Base-by-base conservation (phyloP, 1,140 invertebrate genomes). In the Camponotus pennsylvanicus region DNA sequence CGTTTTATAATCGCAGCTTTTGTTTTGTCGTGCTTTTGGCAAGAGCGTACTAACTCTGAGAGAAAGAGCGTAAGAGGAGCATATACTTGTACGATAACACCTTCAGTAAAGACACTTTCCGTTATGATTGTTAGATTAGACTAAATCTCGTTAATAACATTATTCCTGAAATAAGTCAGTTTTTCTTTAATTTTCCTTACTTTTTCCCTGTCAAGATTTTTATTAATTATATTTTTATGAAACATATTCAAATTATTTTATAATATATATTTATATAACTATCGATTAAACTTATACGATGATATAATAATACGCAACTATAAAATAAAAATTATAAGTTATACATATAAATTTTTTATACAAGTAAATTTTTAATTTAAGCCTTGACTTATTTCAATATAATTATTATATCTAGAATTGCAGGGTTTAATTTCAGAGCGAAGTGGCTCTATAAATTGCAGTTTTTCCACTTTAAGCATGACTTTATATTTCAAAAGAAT, bases 1-100 rank as follows among this genome's bases (percentile, higher is more conserved):
- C 85, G 64, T 87, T 89, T 86, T 79, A 85, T 90, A 89, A 89
- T 89, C 88, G 88, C 61, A 40, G 57, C 88, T 71, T 86, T 89
- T 89, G 73, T 89, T 83, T 57, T 52, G 9, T 57, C 66, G 61
- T 59, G 69, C 63, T 49, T 27, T 27, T 27, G 61, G 32, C 18
- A 32, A 59, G 52, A 42, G 49, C 34, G 18, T 63, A 21, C 52
- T 15, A 63, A n/a, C 21, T 40, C 32, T 11, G 55, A 4, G 15
- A 49, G 49, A 52, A 63, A 57, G 69, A 57, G 70, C 67, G 52
- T 9, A 13, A 11, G n/a, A 40, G 57, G 27, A 75, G 37, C 40
- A 5, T 61, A 18, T 18, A 15, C n/a, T 82, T 59, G n/a, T 61
- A 3, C 0, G 45, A 61, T 45, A 61, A 45, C 18, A 61, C 21